Conservation (phyloP, 2,113 vertebrate species). For the Pedionomus torquatus region DNA sequence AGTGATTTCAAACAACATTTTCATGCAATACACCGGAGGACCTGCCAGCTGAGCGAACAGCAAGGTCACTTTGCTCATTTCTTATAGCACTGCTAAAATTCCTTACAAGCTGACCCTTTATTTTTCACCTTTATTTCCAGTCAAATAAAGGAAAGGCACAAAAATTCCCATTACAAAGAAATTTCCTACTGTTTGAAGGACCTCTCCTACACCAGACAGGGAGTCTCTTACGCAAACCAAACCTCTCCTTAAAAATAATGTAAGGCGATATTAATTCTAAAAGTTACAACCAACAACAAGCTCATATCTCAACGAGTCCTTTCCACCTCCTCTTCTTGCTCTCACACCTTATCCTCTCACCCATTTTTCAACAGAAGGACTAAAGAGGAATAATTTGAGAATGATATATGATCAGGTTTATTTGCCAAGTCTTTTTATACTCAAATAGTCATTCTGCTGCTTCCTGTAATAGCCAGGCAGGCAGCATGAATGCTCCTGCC, state of each 20-base stretch:
- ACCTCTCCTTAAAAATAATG: not conserved
- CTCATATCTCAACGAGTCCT: not conserved
- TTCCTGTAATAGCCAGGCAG: not conserved
- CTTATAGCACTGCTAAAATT: not conserved
- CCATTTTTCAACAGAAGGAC: not conserved
- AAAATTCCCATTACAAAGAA: not conserved
- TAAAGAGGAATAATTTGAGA: not conserved
- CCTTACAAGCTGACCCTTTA: not conserved
- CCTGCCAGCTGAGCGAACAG: not conserved
- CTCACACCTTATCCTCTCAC: not conserved
- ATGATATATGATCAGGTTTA: not conserved
- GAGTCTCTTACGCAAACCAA: not conserved
- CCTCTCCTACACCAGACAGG: not conserved
- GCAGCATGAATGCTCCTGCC: not conserved
- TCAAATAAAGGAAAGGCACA: not conserved
- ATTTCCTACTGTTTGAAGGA: not conserved
- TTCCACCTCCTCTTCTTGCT: not conserved
- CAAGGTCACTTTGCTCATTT: not conserved
- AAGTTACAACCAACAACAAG: not conserved
- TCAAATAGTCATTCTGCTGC: not conserved
- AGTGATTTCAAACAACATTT: not conserved
- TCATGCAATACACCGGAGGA: not conserved
- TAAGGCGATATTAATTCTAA: not conserved
- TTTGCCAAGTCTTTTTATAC: not conserved
- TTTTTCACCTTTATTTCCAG: not conserved